phyloP scores from a whole-genome alignment of 2,797 vertebrate species.

The Erithacus rubecula region DNA sequence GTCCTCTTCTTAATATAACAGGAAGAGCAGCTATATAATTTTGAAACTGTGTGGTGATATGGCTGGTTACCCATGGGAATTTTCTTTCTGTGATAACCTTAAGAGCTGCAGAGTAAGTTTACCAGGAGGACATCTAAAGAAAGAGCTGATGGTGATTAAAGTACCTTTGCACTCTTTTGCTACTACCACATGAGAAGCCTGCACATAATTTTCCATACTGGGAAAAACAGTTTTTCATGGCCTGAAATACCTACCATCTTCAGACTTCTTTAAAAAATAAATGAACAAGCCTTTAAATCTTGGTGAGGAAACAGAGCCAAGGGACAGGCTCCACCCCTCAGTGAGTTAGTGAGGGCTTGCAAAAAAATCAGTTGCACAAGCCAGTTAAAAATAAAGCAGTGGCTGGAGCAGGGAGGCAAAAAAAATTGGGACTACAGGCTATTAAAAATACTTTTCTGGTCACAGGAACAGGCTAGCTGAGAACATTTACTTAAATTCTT shows the following conservation, averaged over 20 bases:
- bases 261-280: background rate
- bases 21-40: background rate
- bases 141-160: background rate
- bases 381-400: background rate
- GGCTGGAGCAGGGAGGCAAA: background rate
- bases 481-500: slow-evolving; percentile 19
- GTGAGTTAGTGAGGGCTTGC: background rate
- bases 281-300: background rate
- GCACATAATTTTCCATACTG: background rate
- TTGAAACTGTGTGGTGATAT: background rate
- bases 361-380: background rate
- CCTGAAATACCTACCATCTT: background rate
- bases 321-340: background rate
- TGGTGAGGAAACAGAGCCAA: background rate
- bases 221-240: background rate
- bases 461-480: background rate
- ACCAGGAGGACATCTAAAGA: background rate
- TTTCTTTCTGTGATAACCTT: background rate
- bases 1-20: background rate
- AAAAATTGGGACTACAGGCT: background rate
- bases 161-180: background rate
- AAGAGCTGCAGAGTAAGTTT: background rate
- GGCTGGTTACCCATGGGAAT: background rate
- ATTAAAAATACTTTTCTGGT: slow-evolving; percentile 6
- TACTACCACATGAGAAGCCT: background rate